Conservation (phyloP, 2,113 vertebrate genomes). For the Aldabrachelys gigantea region DNA sequence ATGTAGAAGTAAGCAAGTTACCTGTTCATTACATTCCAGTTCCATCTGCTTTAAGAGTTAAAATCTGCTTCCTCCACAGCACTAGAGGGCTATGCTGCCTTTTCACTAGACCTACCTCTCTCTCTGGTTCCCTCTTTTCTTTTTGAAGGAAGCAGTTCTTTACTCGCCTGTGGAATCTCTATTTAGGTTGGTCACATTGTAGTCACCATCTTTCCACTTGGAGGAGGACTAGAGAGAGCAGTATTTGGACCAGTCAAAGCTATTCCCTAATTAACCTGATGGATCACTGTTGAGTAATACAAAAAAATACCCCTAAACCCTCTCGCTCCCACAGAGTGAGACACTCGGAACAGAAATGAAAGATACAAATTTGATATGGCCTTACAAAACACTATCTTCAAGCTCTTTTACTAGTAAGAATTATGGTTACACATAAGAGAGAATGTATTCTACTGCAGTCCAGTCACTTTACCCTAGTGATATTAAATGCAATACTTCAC, state of each 20-base stretch:
- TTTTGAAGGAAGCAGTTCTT: not conserved
- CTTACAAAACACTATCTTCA: not conserved
- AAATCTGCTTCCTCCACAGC: not conserved
- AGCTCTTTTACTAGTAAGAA: not conserved
- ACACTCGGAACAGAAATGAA: not conserved
- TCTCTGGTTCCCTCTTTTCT: not conserved
- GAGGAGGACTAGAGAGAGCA: not conserved
- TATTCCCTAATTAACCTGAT: not conserved
- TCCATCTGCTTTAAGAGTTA: not conserved
- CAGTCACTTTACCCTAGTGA: not conserved
- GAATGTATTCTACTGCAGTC: not conserved
- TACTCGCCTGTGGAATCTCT: not conserved
- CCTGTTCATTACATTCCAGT: not conserved
- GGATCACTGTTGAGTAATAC: not conserved
- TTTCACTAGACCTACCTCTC: not conserved
- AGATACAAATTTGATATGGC: not conserved
- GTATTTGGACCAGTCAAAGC: not conserved
- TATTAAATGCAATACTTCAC: not conserved
- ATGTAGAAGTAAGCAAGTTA: not conserved
- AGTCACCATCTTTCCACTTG: not conserved
- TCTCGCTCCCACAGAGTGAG: not conserved
- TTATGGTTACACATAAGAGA: not conserved
- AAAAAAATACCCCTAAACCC: not conserved
- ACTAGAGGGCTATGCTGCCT: not conserved
- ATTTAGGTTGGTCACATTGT: not conserved